Percentiles rank a stretch among this genome's conserved stretches.
Conservation (phyloP, 2,888 invertebrate genomes). For the Zelleria hepariella region DNA sequence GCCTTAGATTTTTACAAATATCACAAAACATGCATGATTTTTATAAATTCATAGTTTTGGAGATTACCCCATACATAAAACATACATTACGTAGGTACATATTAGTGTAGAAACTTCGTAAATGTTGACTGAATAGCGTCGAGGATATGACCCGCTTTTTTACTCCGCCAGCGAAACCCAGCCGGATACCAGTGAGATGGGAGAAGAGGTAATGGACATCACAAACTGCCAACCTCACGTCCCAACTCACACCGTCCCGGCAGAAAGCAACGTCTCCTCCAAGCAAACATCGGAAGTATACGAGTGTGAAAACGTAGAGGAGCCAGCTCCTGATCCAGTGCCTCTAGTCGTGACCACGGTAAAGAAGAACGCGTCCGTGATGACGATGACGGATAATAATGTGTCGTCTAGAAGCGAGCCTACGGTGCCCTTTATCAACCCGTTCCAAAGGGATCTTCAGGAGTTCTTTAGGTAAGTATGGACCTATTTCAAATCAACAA, state of each 20-base stretch:
- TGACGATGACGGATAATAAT: no score
- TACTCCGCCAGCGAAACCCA: slow-evolving; percentile 28
- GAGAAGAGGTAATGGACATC: neutral
- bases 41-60: no score
- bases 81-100: neutral
- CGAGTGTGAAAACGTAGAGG: slow-evolving; percentile 16
- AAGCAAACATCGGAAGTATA: slow-evolving; percentile 31
- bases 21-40: no score
- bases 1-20: no score
- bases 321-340: neutral
- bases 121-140: no score
- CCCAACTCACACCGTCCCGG: neutral
- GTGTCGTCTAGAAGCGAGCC: slow-evolving; percentile 17
- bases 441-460: slow-evolving; percentile 39
- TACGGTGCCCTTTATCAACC: slow-evolving; percentile 18
- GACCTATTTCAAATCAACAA: no score
- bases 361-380: slow-evolving; percentile 26
- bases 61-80: no score
- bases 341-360: neutral
- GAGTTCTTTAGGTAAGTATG: slow-evolving; percentile 42
- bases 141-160: neutral
- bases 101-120: neutral
- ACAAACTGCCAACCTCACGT: neutral
- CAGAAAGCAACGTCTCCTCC: slow-evolving; percentile 4
- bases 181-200: slow-evolving; percentile 28